Percentiles rank a stretch among this genome's conserved stretches.
These are phyloP conservation scores for Erpornis zantholeuca DNA, from an alignment of 2,113 vertebrate species.

Conservation along the genomic window DNA sequence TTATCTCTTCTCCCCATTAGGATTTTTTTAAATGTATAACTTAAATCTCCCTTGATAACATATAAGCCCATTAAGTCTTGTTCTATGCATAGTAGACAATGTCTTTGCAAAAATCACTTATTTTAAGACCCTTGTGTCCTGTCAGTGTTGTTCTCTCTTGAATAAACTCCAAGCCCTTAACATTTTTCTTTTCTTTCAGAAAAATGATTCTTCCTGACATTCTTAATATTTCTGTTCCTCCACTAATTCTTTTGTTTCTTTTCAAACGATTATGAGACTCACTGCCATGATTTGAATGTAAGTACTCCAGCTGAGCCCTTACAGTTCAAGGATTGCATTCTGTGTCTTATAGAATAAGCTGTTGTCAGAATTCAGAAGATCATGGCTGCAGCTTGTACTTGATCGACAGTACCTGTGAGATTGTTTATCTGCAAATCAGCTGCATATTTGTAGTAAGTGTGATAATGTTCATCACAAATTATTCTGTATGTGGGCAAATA, in stretches of 20 bases:
- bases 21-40: not conserved
- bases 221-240: not conserved
- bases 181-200: not conserved
- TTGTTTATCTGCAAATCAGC: not conserved
- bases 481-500: not conserved
- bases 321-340: not conserved
- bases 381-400: not conserved
- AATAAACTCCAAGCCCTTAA: not conserved
- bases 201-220: not conserved
- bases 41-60: conserved; percentile 31
- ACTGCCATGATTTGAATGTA: not conserved
- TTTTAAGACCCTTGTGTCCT: not conserved
- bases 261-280: not conserved
- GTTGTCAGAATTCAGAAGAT: not conserved
- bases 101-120: not conserved
- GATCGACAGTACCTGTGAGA: not conserved
- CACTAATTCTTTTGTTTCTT: not conserved
- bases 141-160: not conserved
- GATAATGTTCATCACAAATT: not conserved
- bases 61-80: conserved; percentile 27
- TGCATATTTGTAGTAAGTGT: not conserved
- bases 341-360: not conserved
- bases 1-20: conserved; percentile 28
- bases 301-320: not conserved
- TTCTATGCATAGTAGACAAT: not conserved